Evolutionary conservation across 2,888 invertebrate species (phyloP), one percentile per base, ranked within the genome.

Genomic region (Lymantria monacha): DNA sequence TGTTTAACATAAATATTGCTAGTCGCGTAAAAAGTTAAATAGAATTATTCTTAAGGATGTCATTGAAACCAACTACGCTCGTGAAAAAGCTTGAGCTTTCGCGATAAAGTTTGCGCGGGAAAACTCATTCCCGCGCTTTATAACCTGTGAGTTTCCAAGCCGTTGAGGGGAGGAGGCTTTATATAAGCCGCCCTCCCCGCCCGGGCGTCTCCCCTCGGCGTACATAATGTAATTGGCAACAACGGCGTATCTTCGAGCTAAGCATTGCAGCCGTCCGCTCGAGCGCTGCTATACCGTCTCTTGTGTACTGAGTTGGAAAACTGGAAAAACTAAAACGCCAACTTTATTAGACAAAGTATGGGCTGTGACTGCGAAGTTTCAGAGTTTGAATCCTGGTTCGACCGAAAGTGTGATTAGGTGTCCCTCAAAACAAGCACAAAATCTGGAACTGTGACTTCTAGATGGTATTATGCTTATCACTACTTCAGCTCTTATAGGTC

Each of bases 51-150:
- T 49, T 57, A 57, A 56, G 54, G 55, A 63, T 67, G 70, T 63
- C 67, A 69, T 70, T 53, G 60, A 70, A 65, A 69, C 66, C 73
- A 68, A 69, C 72, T 73, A 72, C 77, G 74, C 74, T 79, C 62
- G 65, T 72, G 75, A 76, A 76, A 80, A 82, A 79, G 74, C 74
- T 75, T 65, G 66, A 70, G 70, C 72, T 75, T 72, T 72, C 61
- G 79, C 74, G 77, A 84, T 84, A 85, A 84, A 87, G 82, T 88
- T 88, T 88, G 72, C 81, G 86, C 85, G 85, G 76, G 84, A 85
- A 87, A 87, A 83, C 79, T 85, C 86, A 81, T 87, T 87, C 85
- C 85, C 87, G 87, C 87, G 85, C 83, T 86, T 87, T 85, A 84
- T 80, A 81, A 76, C 78, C 74, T 75, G 74, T 69, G 81, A 81